Evolutionary conservation across 2,888 invertebrate species (phyloP).

Genomic region (Eupithecia inturbata): DNA sequence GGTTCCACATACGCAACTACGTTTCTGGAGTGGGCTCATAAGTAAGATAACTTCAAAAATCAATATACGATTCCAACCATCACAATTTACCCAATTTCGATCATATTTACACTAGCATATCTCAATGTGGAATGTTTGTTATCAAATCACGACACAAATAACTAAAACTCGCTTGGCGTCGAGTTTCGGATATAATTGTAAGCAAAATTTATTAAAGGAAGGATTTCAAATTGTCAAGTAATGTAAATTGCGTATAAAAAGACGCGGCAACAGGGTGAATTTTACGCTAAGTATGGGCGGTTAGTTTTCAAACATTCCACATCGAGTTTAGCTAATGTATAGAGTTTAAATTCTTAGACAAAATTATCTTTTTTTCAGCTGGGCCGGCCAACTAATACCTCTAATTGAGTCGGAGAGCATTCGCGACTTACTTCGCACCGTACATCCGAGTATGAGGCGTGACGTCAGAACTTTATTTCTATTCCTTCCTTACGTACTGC

Average conservation of each 20-base stretch:
- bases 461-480: slow-evolving; percentile 88
- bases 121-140: too few species aligned
- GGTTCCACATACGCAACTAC: slow-evolving; percentile 87
- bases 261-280: too few species aligned
- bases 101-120: background rate
- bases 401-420: slow-evolving; percentile 85
- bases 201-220: too few species aligned
- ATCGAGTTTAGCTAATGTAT: too few species aligned
- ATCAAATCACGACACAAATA: too few species aligned
- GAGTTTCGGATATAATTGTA: too few species aligned
- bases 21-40: slow-evolving; percentile 90
- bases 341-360: background rate
- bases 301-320: too few species aligned
- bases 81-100: background rate
- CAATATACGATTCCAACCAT: background rate
- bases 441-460: slow-evolving; percentile 89
- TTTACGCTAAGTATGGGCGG: too few species aligned
- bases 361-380: slow-evolving; percentile 68
- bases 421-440: slow-evolving; percentile 86
- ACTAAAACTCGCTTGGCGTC: too few species aligned
- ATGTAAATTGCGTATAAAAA: too few species aligned
- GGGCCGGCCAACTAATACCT: slow-evolving; percentile 88
- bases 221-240: too few species aligned
- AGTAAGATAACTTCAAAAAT: slow-evolving; percentile 69
- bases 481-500: slow-evolving; percentile 89